Percentiles rank a stretch among this genome's conserved stretches.
Evolutionary conservation across 2,888 invertebrate species (phyloP).

Genomic region (Cheilosia grossa): DNA sequence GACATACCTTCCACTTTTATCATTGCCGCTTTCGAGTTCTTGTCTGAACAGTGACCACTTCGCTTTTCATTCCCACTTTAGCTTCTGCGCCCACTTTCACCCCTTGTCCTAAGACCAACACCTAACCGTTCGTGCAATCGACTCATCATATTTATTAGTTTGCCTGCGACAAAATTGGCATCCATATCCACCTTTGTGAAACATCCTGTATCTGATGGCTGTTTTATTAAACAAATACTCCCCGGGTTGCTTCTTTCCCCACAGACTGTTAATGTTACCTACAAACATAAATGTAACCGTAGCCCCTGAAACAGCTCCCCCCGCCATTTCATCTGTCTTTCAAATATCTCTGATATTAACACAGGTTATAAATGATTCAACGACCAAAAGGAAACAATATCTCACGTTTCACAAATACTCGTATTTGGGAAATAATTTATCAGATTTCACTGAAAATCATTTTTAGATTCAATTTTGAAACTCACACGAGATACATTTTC

Average conservation of each 20-base stretch:
- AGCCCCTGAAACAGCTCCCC: not conserved
- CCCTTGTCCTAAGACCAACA: too few species aligned
- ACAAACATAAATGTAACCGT: not conserved
- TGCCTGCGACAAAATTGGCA: too few species aligned
- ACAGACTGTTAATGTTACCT: constrained; percentile 1
- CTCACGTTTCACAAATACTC: not conserved
- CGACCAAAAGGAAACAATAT: not conserved
- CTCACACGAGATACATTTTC: constrained; percentile 31
- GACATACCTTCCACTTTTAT: too few species aligned
- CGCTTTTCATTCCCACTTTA: too few species aligned
- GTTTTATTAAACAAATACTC: not conserved
- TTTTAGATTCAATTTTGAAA: constrained; percentile 59
- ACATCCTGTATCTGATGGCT: too few species aligned
- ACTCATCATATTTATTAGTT: too few species aligned
- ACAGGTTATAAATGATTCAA: constrained; percentile 7
- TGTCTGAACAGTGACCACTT: too few species aligned
- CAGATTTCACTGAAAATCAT: constrained; percentile 60
- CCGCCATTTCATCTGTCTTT: not conserved
- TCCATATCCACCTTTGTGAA: too few species aligned
- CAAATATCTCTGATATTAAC: not conserved
- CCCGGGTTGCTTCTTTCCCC: not conserved
- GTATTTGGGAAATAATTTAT: constrained; percentile 31
- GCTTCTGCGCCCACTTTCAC: too few species aligned
- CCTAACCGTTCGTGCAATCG: too few species aligned
- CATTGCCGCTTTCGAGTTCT: too few species aligned